phyloP scores from a whole-genome alignment of 1,140 invertebrate species.

The Drosophila willistoni region DNA sequence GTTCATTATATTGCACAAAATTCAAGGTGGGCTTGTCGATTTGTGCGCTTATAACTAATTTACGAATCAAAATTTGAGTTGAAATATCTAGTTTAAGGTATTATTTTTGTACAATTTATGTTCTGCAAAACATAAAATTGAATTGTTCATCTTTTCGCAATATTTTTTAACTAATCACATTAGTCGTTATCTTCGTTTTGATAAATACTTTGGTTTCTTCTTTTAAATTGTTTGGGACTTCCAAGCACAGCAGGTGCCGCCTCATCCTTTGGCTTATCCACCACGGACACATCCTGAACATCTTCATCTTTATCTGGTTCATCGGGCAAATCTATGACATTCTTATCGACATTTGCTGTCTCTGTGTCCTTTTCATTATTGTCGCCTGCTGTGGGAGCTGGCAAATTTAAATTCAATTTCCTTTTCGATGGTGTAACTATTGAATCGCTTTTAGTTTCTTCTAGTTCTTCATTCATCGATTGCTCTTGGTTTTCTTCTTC shows the following conservation, averaged over 20 bases:
- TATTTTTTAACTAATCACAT: background rate
- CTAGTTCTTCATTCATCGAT: background rate
- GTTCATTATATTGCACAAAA: too few species aligned
- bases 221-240: slow-evolving; percentile 83
- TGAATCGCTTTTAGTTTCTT: slow-evolving; percentile 5
- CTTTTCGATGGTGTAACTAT: slow-evolving; percentile 39
- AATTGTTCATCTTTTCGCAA: background rate
- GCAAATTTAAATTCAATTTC: slow-evolving; percentile 54
- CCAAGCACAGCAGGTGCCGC: background rate
- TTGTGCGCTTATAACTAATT: background rate
- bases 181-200: slow-evolving; percentile 40
- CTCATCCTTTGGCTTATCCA: background rate
- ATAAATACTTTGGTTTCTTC: slow-evolving; percentile 83
- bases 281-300: background rate
- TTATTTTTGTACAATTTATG: background rate
- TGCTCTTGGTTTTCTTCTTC: background rate
- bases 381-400: slow-evolving; percentile 37
- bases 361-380: background rate
- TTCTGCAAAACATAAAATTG: background rate
- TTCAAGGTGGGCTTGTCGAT: too few species aligned
- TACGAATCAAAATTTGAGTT: background rate
- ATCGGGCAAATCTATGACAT: slow-evolving; percentile 41
- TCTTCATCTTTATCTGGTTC: slow-evolving; percentile 16
- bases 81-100: background rate
- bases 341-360: slow-evolving; percentile 19